phyloP scores from a whole-genome alignment of 1,140 invertebrate genomes.

The Cherax destructor region DNA sequence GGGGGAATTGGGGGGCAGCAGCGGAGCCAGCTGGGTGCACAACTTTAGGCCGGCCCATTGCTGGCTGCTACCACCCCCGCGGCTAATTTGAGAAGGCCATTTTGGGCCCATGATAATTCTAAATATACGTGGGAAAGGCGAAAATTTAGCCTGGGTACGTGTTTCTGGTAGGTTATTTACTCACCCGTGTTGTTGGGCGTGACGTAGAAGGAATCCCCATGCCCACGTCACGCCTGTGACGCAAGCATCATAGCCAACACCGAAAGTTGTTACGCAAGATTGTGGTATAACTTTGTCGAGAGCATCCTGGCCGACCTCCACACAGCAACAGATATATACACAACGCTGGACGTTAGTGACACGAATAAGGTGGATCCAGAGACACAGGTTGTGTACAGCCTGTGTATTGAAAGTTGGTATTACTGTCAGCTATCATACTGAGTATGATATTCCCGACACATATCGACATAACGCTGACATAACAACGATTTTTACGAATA shows the following conservation, averaged over 20 bases:
- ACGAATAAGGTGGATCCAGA: too few species aligned
- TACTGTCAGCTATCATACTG: too few species aligned
- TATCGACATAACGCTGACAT: too few species aligned
- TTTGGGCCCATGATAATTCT: constrained; percentile 36
- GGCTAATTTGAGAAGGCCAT: constrained; percentile 38
- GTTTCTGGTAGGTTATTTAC: constrained; percentile 5
- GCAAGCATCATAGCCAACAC: not conserved
- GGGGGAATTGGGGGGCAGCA: not conserved
- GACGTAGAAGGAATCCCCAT: not conserved
- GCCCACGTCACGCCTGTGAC: not conserved
- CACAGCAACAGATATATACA: too few species aligned
- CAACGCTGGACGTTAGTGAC: too few species aligned
- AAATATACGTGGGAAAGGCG: constrained; percentile 38
- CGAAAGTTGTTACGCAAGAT: too few species aligned
- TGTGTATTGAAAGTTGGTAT: too few species aligned
- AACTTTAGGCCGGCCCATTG: not conserved
- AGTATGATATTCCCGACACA: too few species aligned
- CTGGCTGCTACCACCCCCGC: constrained; percentile 2
- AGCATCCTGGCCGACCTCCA: too few species aligned
- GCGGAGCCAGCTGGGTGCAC: not conserved
- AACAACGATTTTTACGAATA: too few species aligned
- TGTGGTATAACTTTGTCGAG: too few species aligned
- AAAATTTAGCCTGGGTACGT: constrained; percentile 18
- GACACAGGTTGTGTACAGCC: too few species aligned
- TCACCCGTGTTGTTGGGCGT: not conserved